These are phyloP conservation scores for Lasaia peninsularis DNA, from an alignment of 1,140 invertebrate genomes.

Conservation along the genomic window DNA sequence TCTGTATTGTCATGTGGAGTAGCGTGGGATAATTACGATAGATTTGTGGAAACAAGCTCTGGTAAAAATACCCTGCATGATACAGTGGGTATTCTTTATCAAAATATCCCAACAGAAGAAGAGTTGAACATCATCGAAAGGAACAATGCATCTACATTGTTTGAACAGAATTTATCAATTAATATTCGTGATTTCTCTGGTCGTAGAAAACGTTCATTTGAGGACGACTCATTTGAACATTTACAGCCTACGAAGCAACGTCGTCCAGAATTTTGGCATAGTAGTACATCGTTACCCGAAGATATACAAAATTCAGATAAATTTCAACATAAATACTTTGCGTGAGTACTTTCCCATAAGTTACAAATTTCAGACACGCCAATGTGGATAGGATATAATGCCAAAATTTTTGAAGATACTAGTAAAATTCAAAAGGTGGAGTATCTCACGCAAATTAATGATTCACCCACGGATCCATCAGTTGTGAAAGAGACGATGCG, in stretches of 20 bases:
- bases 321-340: neutral
- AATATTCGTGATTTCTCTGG: neutral
- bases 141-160: neutral
- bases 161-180: neutral
- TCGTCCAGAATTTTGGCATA: neutral
- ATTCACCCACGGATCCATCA: conserved; percentile 8
- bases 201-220: neutral
- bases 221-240: neutral
- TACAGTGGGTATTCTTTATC: conserved; percentile 12
- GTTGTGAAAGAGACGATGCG: conserved; percentile 9
- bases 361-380: conserved; percentile 4
- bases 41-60: conserved; percentile 19
- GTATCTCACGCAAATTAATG: neutral
- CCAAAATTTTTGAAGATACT: conserved; percentile 13
- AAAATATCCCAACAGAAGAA: neutral
- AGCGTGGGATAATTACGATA: conserved; percentile 19
- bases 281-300: neutral
- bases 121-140: neutral
- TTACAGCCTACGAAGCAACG: neutral
- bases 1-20: conserved; percentile 19
- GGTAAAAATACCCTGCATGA: conserved; percentile 19
- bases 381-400: conserved; percentile 13
- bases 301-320: too few relatives aligned
- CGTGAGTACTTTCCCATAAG: neutral
- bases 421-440: too few relatives aligned